Evolutionary conservation across 2,797 vertebrate species (phyloP), one percentile per base, ranked within the genome.

Genomic region (Manis pentadactyla): DNA sequence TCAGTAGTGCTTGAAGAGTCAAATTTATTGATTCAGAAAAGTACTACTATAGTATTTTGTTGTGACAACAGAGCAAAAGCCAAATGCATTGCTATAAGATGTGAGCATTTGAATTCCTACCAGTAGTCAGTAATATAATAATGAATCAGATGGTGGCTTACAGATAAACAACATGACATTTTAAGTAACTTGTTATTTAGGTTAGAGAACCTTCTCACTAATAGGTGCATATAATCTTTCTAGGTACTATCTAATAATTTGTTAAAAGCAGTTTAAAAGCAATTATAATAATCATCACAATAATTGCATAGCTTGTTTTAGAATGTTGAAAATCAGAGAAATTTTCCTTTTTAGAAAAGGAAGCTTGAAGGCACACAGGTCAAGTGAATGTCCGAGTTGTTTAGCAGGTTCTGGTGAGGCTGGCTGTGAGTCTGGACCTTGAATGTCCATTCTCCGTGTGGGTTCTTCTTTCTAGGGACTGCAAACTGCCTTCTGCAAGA

Each of bases 151-250:
- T 55, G 7, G 42, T 57, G 19, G 7, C 3, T 84, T 83, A 39
- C 64, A 37, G 9, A 10, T 63, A 81, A 12, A 51, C 42, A 51
- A 74, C 23, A 73, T 63, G 25, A 57, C 18, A 18, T 21, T 59
- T 93, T 59, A 59, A 68, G 25, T 85, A 66, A 94, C 77, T 77
- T 63, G 39, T 37, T 88, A 75, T 71, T 83, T 84, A 94, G 25
- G 53, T 86, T 17, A 78, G 37, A 29, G 29, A 95, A 85, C 4
- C 4, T 49, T 63, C 42, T 87, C 19, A 77, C 25, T 90, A 57
- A 49, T 77, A 81, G 64, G 74, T 64, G n/a, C 42, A 61, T 81
- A 42, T 49, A 59, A 74, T 74, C 25, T 81, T 87, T 88, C 31
- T 87, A 29, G 53, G 89, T 74, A 78, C 23, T 85, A 18, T 82